Percentiles rank a stretch among this genome's conserved stretches.
These are phyloP conservation scores for Harmothoe impar DNA, from an alignment of 2,888 invertebrate genomes.

Conservation along the genomic window DNA sequence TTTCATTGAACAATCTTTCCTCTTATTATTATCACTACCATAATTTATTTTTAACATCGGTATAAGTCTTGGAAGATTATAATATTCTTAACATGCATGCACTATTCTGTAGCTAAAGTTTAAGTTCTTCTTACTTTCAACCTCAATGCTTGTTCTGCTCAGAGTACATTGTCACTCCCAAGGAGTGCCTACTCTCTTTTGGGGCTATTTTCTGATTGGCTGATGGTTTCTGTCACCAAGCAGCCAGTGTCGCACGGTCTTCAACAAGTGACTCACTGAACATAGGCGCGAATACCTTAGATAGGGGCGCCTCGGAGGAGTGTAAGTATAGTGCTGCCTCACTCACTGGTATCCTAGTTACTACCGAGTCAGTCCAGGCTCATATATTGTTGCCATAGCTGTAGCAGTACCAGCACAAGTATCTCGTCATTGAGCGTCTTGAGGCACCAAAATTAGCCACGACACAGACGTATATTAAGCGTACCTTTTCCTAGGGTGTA, in stretches of 20 bases:
- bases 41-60: no score
- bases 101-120: not conserved
- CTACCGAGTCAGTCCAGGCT: not conserved
- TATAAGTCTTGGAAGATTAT: no score
- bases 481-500: no score
- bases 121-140: no score
- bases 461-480: no score
- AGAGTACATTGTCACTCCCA: no score
- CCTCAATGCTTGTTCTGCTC: no score
- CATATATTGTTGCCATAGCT: conserved; percentile 9
- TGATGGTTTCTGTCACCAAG: conserved; percentile 46
- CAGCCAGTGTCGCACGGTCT: not conserved
- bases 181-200: not conserved
- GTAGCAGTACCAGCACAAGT: not conserved
- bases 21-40: no score
- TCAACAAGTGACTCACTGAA: conserved; percentile 46
- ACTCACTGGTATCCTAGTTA: not conserved
- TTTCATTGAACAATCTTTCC: no score
- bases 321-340: conserved; percentile 17
- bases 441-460: no score
- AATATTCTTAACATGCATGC: no score
- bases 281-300: not conserved
- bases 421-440: not conserved
- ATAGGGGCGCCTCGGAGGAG: conserved; percentile 24
- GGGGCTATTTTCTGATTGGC: not conserved